These are phyloP conservation scores for Drosophila burlai DNA, from an alignment of 1,140 invertebrate species.

Conservation along the genomic window DNA sequence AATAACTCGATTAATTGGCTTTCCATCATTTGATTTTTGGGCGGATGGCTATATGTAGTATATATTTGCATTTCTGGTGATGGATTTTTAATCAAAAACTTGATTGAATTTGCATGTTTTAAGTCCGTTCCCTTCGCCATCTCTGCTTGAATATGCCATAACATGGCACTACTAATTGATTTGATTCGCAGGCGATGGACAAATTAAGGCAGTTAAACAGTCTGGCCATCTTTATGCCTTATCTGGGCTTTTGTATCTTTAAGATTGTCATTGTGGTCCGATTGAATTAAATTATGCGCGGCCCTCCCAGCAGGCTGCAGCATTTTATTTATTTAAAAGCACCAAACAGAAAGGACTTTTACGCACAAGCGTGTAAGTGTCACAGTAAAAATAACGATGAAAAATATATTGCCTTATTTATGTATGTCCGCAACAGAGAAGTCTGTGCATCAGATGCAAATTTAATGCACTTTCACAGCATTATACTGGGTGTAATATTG, in stretches of 20 bases:
- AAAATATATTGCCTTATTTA: conserved; percentile 29
- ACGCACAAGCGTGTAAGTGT: conserved; percentile 15
- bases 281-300: conserved; percentile 18
- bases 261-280: background rate
- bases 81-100: conserved; percentile 62
- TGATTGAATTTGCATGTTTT: conserved; percentile 65
- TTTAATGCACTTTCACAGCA: conserved; percentile 35
- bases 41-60: background rate
- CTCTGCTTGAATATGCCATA: conserved; percentile 39
- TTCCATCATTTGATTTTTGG: conserved; percentile 42
- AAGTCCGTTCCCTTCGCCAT: conserved; percentile 38
- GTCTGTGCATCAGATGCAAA: conserved; percentile 29
- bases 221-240: background rate
- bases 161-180: conserved; percentile 57
- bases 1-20: conserved; percentile 37
- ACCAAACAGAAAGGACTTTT: background rate
- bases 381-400: conserved; percentile 19
- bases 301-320: background rate
- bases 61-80: conserved; percentile 46
- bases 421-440: conserved; percentile 1
- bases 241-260: conserved; percentile 2
- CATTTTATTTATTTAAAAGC: conserved; percentile 21
- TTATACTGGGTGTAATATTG: conserved; percentile 9
- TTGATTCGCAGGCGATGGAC: conserved; percentile 44
- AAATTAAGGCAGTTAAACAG: conserved; percentile 24